Percentiles rank a stretch among this genome's conserved stretches.
These are phyloP conservation scores for Acinonyx jubatus DNA, from an alignment of 2,113 vertebrate genomes.

Conservation along the genomic window DNA sequence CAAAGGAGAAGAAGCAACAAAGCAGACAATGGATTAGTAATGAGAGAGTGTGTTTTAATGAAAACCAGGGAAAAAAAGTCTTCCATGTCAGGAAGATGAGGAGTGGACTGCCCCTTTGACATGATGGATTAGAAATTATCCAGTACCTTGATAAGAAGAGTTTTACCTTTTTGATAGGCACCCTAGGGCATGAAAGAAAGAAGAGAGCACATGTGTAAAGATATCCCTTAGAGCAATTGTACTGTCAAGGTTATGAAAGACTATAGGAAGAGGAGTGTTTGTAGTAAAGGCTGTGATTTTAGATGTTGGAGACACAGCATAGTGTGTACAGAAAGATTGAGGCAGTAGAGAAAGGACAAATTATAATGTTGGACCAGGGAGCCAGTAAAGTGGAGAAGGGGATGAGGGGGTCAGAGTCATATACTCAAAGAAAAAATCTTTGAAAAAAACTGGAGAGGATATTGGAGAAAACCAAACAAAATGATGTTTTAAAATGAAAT, in stretches of 20 bases:
- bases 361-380: not conserved
- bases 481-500: not conserved
- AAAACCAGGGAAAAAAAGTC: not conserved
- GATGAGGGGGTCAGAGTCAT: not conserved
- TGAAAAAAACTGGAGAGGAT: not conserved
- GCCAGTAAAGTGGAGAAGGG: not conserved
- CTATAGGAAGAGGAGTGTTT: not conserved
- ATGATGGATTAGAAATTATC: not conserved
- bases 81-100: not conserved
- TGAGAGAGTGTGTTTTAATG: not conserved
- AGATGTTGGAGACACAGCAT: not conserved
- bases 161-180: not conserved
- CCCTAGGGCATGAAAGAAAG: not conserved
- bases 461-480: not conserved
- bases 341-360: not conserved
- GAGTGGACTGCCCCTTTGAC: not conserved
- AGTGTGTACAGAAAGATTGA: not conserved
- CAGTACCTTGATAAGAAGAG: not conserved
- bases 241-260: not conserved
- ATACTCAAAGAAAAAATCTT: not conserved
- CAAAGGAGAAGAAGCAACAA: too few species aligned
- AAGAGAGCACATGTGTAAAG: not conserved
- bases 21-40: too few species aligned
- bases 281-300: not conserved
- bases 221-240: not conserved